Evolutionary conservation across 2,888 invertebrate species (phyloP), one percentile per base, ranked within the genome.

Genomic region (Xiphydria camelus): DNA sequence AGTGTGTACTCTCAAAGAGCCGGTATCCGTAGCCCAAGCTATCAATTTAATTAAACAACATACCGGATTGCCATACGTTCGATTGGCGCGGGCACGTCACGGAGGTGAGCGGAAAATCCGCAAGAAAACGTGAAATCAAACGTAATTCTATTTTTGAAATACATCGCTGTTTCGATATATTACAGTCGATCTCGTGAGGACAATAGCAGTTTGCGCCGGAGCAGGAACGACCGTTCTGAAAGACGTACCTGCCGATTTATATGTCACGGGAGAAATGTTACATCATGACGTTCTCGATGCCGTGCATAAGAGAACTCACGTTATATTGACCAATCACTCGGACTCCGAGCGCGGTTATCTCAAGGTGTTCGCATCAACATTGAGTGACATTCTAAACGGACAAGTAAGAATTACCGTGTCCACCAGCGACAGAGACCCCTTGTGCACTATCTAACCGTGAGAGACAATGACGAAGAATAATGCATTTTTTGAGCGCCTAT

Each of bases 211-310:
- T 1, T 95, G 95, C 72, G 94, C 94, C 19, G 97, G 97, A 0
- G 91, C 95, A 0, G 96, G 96, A 0, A 79, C 81, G 4, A 87
- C 90, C 0, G 82, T 96, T 2, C 76, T 97, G 14, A 83, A 83
- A 53, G 85, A 83, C 9, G 79, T 85, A 1, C 46, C 73, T 12
- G 91, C 89, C 2, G 92, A 94, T 77, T 78, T 97, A 9, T 91
- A 88, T 64, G 72, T 97, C 22, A 95, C 95, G 10, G 91, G 87
- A 5, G 97, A 97, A 80, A 95, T 97, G 94, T 83, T 90, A 1
- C 97, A 97, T 75, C 97, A 97, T 68, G 94, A 96, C 55, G 77
- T 95, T 1, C 80, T 97, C 22, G 92, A 96, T 65, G 93, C 91
- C 0, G 82, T 86, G 17, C 91, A 93, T 61, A 83, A 81, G 41